Evolutionary conservation across 2,113 vertebrate species (phyloP).

Genomic region (Columbina picui): DNA sequence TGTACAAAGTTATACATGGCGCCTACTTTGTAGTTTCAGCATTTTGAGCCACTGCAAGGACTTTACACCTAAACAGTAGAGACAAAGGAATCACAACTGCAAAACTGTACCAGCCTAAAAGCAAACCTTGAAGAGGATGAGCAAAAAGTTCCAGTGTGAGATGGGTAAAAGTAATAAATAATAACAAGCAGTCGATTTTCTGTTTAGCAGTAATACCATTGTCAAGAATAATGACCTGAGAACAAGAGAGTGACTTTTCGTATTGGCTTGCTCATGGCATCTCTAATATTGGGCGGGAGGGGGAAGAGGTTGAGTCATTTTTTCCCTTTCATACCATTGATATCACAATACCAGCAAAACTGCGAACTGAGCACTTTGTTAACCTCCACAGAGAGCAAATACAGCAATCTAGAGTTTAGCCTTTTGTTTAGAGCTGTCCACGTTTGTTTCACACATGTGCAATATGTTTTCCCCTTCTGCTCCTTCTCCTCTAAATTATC

Average conservation of each 20-base stretch:
- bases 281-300: background rate
- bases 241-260: background rate
- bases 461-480: conserved; percentile 73
- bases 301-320: background rate
- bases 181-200: background rate
- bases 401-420: conserved; percentile 76
- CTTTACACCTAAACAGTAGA: conserved; percentile 77
- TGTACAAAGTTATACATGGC: conserved; percentile 72
- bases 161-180: conserved; percentile 52
- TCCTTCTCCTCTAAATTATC: conserved; percentile 61
- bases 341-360: conserved; percentile 74
- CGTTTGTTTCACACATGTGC: conserved; percentile 68
- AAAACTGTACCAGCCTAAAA: conserved; percentile 66
- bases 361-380: conserved; percentile 77
- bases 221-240: background rate
- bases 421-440: conserved; percentile 62
- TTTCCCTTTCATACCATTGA: conserved; percentile 23
- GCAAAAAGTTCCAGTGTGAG: conserved; percentile 60
- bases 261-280: background rate
- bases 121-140: conserved; percentile 74
- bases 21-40: conserved; percentile 83
- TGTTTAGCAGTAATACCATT: background rate
- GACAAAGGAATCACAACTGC: conserved; percentile 68
- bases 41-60: conserved; percentile 77
- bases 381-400: conserved; percentile 72